phyloP scores from a whole-genome alignment of 2,113 vertebrate species.

The Platycercus adscitus region DNA sequence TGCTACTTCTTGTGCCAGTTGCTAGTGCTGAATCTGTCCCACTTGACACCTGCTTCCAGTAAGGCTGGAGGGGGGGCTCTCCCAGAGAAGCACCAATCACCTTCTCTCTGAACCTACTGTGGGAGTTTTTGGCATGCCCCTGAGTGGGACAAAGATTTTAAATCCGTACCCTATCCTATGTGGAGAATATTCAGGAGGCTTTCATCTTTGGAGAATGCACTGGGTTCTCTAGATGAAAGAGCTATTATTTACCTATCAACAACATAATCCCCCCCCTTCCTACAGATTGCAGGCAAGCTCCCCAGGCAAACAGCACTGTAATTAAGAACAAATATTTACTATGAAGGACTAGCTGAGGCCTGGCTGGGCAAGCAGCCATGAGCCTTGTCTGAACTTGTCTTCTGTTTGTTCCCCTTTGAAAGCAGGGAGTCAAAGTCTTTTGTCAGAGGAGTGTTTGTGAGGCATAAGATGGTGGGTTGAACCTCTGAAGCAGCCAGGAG shows the following conservation, averaged over 20 bases:
- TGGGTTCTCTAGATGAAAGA: conserved; percentile 59
- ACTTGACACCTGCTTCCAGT: neutral
- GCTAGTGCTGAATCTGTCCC: neutral
- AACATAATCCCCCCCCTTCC: conserved; percentile 59
- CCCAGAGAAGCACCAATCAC: neutral
- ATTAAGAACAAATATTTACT: conserved; percentile 72
- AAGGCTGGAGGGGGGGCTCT: neutral
- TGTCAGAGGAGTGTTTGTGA: conserved; percentile 50
- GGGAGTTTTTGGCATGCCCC: neutral
- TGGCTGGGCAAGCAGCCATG: conserved; percentile 62
- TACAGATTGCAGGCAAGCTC: conserved; percentile 54
- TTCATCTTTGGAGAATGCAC: conserved; percentile 53
- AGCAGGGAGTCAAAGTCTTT: conserved; percentile 53
- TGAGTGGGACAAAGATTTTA: conserved; percentile 26
- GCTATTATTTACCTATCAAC: conserved; percentile 67
- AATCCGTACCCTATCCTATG: conserved; percentile 23
- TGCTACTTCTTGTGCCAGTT: neutral
- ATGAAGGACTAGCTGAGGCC: conserved; percentile 64
- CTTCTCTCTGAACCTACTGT: neutral
- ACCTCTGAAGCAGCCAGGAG: neutral
- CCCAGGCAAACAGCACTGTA: conserved; percentile 51
- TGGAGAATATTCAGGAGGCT: conserved; percentile 19
- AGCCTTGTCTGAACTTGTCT: conserved; percentile 66
- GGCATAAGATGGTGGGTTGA: conserved; percentile 29
- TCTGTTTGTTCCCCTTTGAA: conserved; percentile 63